Conservation (phyloP, 2,888 invertebrate genomes). For the Acheta domesticus region DNA sequence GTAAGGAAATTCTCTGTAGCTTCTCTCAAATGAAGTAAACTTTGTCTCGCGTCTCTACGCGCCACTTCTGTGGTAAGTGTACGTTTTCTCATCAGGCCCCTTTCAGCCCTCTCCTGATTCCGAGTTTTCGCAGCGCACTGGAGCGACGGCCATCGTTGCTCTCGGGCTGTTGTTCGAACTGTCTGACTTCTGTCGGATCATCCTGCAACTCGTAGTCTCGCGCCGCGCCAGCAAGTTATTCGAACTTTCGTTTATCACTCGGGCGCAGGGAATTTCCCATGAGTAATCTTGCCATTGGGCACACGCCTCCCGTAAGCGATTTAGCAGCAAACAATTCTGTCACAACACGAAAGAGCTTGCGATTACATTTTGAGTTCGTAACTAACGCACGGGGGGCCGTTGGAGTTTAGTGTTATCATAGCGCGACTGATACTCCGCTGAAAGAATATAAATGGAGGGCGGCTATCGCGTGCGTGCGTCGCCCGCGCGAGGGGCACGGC, state of each 20-base stretch:
- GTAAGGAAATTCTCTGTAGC: too few relatives aligned
- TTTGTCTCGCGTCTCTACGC: too few relatives aligned
- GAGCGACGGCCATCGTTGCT: too few relatives aligned
- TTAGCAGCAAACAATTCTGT: conserved; percentile 18
- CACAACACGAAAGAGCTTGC: neutral
- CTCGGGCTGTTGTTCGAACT: neutral
- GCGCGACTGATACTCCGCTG: neutral
- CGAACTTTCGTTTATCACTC: neutral
- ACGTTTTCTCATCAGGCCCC: too few relatives aligned
- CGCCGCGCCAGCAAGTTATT: neutral
- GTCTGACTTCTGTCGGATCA: conserved; percentile 1
- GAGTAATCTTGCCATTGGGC: conserved; percentile 18
- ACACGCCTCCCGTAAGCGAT: conserved; percentile 5
- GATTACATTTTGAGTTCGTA: conserved; percentile 1
- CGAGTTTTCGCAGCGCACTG: too few relatives aligned
- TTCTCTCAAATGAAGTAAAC: too few relatives aligned
- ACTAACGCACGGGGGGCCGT: neutral
- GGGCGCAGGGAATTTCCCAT: conserved; percentile 7
- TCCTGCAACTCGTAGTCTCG: neutral
- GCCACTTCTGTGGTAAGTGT: too few relatives aligned
- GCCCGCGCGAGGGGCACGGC: neutral
- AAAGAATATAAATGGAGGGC: conserved; percentile 8
- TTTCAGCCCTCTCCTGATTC: too few relatives aligned
- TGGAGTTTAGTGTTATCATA: neutral
- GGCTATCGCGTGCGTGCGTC: conserved; percentile 1